Evolutionary conservation across 2,113 vertebrate species (phyloP).

Genomic region (Macroglossus sobrinus): DNA sequence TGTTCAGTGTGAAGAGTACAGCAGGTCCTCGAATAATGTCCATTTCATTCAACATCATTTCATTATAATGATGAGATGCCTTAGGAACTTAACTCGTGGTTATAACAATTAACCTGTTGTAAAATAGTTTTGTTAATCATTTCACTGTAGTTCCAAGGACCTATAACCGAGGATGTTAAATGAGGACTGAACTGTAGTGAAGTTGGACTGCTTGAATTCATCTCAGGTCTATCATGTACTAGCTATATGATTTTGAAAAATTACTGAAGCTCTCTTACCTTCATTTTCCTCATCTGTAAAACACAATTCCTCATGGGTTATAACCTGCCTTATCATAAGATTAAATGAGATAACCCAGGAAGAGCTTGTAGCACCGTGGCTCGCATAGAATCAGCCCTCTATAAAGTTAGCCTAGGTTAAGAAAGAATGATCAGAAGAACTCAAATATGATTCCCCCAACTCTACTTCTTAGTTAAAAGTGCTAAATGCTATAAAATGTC

Average conservation of each 20-base stretch:
- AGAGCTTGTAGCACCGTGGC: not conserved
- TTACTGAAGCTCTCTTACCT: not conserved
- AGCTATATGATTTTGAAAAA: not conserved
- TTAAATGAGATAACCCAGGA: not conserved
- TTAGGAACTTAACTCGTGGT: not conserved
- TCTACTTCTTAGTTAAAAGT: not conserved
- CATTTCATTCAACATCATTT: not conserved
- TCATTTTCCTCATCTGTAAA: not conserved
- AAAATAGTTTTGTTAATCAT: not conserved
- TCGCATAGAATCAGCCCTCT: not conserved
- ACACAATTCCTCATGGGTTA: not conserved
- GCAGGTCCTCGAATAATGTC: not conserved
- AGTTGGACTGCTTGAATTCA: not conserved
- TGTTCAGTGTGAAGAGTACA: not conserved
- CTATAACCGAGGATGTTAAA: not conserved
- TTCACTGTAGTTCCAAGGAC: not conserved
- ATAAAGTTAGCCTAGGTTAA: not conserved
- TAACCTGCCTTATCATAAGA: not conserved
- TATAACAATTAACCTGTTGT: not conserved
- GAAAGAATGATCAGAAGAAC: not conserved
- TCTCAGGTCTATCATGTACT: not conserved
- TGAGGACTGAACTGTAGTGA: not conserved
- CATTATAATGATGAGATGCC: not conserved
- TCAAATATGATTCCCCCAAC: not conserved
- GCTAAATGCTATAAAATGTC: not conserved